phyloP scores from a whole-genome alignment of 1,140 invertebrate species.

The Sarcophaga peregrina region DNA sequence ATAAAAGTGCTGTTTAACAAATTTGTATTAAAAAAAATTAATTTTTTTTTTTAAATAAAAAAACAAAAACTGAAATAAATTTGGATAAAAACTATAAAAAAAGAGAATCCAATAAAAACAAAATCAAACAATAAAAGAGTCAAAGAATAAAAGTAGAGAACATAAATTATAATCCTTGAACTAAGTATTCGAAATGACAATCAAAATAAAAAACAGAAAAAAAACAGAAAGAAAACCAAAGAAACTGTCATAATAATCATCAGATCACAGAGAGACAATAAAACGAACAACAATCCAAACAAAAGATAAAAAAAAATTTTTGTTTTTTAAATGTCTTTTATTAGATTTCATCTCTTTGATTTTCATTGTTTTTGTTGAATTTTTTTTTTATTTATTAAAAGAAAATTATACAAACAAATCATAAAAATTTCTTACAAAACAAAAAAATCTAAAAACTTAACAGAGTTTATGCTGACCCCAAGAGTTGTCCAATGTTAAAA shows the following conservation, averaged over 20 bases:
- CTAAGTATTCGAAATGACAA: constrained; percentile 2
- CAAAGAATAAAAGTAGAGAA: constrained; percentile 17
- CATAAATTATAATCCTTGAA: constrained; percentile 32
- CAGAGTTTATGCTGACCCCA: not conserved
- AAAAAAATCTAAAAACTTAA: not conserved
- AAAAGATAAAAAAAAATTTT: constrained; percentile 17
- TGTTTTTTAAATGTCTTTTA: not conserved
- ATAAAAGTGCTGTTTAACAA: not conserved
- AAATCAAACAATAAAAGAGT: constrained; percentile 18
- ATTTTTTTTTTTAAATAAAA: not conserved
- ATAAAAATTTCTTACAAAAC: constrained; percentile 23
- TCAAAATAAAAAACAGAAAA: not conserved
- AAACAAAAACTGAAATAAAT: not conserved
- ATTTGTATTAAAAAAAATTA: not conserved
- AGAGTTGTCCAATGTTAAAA: no score
- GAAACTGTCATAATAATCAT: constrained; percentile 33
- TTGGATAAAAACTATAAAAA: constrained; percentile 14
- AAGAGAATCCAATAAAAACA: not conserved
- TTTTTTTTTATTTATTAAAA: not conserved
- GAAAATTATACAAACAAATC: constrained; percentile 31
- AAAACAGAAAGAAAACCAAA: not conserved
- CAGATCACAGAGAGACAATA: constrained; percentile 23
- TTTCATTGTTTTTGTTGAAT: not conserved
- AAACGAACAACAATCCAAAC: not conserved
- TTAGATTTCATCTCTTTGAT: not conserved